phyloP scores from a whole-genome alignment of 2,888 invertebrate species.

The Cryptocheilus praepositus region DNA sequence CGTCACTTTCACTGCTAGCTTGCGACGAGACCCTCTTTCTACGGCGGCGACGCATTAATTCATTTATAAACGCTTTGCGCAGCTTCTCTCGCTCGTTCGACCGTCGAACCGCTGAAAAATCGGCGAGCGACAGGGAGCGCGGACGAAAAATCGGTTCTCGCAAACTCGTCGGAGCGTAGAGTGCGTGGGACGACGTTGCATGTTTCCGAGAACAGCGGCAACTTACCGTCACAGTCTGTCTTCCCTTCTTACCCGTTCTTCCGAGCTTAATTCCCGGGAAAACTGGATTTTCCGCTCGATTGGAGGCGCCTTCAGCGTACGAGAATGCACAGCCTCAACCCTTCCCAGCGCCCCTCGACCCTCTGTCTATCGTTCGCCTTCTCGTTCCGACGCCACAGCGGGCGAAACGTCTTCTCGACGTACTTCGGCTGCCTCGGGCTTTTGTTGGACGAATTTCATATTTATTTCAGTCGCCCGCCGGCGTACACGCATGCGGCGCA shows the following conservation, averaged over 20 bases:
- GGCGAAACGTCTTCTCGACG: not conserved
- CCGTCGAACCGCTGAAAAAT: too few species aligned
- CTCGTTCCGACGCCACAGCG: conserved; percentile 1
- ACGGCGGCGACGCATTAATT: too few species aligned
- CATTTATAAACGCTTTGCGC: too few species aligned
- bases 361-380: not conserved
- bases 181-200: conserved; percentile 10
- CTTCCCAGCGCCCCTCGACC: conserved; percentile 1
- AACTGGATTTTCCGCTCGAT: conserved; percentile 67
- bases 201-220: conserved; percentile 28
- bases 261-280: conserved; percentile 55
- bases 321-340: conserved; percentile 23
- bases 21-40: too few species aligned
- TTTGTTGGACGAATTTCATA: conserved; percentile 50
- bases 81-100: too few species aligned
- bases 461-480: conserved; percentile 48
- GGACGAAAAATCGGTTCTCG: too few species aligned
- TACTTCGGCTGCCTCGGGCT: conserved; percentile 13
- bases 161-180: too few species aligned
- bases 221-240: conserved; percentile 22
- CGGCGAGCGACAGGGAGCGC: too few species aligned
- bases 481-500: conserved; percentile 14
- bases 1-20: too few species aligned
- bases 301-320: conserved; percentile 40
- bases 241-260: conserved; percentile 28